Base-by-base conservation (phyloP, 2,113 vertebrate genomes). In the Epinephelus moara region DNA sequence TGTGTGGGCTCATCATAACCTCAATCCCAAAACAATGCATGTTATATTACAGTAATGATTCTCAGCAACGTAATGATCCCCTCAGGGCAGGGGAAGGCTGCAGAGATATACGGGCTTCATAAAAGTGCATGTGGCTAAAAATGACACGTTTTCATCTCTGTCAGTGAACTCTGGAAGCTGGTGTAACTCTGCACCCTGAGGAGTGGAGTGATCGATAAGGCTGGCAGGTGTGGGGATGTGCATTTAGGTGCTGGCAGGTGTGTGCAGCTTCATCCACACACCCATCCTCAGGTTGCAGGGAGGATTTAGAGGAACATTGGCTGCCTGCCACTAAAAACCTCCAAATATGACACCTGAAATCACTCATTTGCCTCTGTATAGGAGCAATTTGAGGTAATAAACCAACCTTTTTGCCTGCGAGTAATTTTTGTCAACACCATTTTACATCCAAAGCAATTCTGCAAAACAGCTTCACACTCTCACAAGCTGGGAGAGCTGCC, bases 11-110 rank as follows among this genome's bases (percentile, higher is more conserved):
- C 53, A 61, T 78, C 66, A 76, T 64, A 37, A 77, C 33, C 47
- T 50, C 67, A 6, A 17, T 82, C 63, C 69, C 45, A 27, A 63
- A 80, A 67, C 79, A 78, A 60, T 75, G 59, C 27, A 25, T 70
- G 70, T 75, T 78, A 70, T 78, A 81, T 81, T 78, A 74, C 74
- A 59, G 74, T 73, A 13, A 85, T 83, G 80, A 68, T 66, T 81
- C 80, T 74, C 62, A 23, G 72, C 69, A 66, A 19, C 67, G 50
- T 68, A 49, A 78, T 52, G 76, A 84, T 74, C 62, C 47, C 57
- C 62, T 72, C 19, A 50, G 66, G 70, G 64, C 69, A 55, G 57
- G 13, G 13, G 19, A 72, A 33, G 13, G 61, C 47, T 64, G 62
- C 63, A 53, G 66, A 85, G 75, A 89, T 80, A 56, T 80, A 82